Evolutionary conservation across 2,113 vertebrate species (phyloP), one percentile per base, ranked within the genome.

Genomic region (Pterocles gutturalis): DNA sequence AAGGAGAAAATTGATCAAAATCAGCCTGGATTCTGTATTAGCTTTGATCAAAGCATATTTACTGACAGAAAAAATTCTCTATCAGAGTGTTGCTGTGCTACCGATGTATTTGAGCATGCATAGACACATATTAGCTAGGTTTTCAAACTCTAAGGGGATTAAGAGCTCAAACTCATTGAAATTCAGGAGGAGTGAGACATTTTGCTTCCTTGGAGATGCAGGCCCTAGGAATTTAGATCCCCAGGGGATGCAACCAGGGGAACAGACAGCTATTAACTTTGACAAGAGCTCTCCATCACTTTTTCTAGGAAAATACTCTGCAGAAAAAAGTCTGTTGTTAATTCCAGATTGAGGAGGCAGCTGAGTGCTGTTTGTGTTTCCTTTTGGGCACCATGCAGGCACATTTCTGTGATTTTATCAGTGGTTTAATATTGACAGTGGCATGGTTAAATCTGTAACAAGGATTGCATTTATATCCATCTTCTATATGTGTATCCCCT

Each of bases 201-300:
- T 88, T 83, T 90, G 34, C 92, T 75, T 90, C 84, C 80, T 80
- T 55, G 43, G 90, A 95, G 87, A 83, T 80, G 46, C 34, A 70
- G 51, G n/a, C 95, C 78, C 84, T n/a, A 53, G 85, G 86, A 83
- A 84, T 86, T 87, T 71, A 92, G 83, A 89, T 62, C 48, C 89
- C 83, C 20, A 36, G 87, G 60, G 89, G 61, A 87, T 81, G 83
- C 72, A 91, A 9, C 55, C 60, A 75, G 51, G 65, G 60, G 60
- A 96, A 71, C 76, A 80, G 80, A 24, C 60, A 87, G 60, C 86
- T 94, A 83, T 86, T 93, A 87, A 43, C 83, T 95, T 89, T 78
- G 86, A 67, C 80, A 84, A 64, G 53, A 83, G 61, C 69, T 90
- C 69, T 86, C 67, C 28, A 73, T 93, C 76, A 61, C 83, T 89